phyloP scores from a whole-genome alignment of 1,140 invertebrate genomes.

The Drosophila nikananu region DNA sequence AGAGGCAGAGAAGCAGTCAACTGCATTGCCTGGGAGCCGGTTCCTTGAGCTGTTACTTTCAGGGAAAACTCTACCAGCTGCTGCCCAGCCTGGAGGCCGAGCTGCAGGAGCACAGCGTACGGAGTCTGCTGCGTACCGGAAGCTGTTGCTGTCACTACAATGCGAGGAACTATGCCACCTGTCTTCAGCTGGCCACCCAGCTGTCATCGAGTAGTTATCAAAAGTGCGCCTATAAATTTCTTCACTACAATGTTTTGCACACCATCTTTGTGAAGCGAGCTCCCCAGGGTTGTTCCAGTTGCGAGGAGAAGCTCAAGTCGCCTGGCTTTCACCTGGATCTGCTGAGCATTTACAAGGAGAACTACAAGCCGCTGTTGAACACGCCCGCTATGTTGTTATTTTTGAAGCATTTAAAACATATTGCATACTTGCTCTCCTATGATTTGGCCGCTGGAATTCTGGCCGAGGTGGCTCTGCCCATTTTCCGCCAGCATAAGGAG shows the following conservation, averaged over 20 bases:
- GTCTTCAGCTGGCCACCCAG: slow-evolving; percentile 51
- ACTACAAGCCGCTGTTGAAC: slow-evolving; percentile 46
- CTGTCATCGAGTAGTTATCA: slow-evolving; percentile 60
- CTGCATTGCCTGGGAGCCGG: slow-evolving; percentile 56
- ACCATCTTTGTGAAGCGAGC: slow-evolving; percentile 68
- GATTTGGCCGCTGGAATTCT: slow-evolving; percentile 74
- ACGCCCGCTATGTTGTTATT: slow-evolving; percentile 58
- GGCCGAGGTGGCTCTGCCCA: slow-evolving; percentile 75
- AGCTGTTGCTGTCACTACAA: slow-evolving; percentile 81
- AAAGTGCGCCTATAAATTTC: slow-evolving; percentile 78
- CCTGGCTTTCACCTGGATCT: slow-evolving; percentile 61
- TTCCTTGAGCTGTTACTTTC: slow-evolving; percentile 76
- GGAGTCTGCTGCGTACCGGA: slow-evolving; percentile 65
- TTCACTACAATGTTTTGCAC: slow-evolving; percentile 70
- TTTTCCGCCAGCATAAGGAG: slow-evolving; percentile 73
- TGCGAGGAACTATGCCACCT: slow-evolving; percentile 54
- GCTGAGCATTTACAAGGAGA: slow-evolving; percentile 64
- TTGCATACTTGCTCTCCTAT: slow-evolving; percentile 67
- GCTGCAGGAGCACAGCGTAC: slow-evolving; percentile 67
- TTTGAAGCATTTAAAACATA: slow-evolving; percentile 77
- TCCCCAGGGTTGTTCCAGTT: slow-evolving; percentile 53
- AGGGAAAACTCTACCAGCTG: slow-evolving; percentile 66
- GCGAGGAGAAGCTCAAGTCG: slow-evolving; percentile 77
- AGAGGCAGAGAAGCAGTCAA: slow-evolving; percentile 52
- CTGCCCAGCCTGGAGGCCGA: slow-evolving; percentile 57